Evolutionary conservation across 2,797 vertebrate species (phyloP).

Genomic region (Pangasius larnaudii): DNA sequence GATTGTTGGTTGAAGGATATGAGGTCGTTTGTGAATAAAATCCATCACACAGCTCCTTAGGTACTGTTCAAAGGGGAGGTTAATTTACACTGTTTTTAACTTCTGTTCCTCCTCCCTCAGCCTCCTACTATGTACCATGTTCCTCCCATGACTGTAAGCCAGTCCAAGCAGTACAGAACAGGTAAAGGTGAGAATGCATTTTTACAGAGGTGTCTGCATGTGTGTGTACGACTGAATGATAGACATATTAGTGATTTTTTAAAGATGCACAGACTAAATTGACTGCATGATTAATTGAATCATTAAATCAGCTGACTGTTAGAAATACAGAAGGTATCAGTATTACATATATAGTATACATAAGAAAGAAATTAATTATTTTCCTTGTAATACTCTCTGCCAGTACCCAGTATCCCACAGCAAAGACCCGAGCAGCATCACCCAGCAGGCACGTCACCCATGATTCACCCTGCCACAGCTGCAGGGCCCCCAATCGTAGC

Average conservation of each 20-base stretch:
- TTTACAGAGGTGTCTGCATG: conserved; percentile 7
- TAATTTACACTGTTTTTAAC: conserved; percentile 21
- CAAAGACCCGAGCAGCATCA: conserved; percentile 98
- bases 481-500: conserved; percentile 95
- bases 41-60: neutral
- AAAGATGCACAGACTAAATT: neutral
- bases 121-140: conserved; percentile 94
- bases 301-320: neutral
- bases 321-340: neutral
- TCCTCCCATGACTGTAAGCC: conserved; percentile 96
- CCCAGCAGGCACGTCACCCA: conserved; percentile 84
- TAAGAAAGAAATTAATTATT: neutral
- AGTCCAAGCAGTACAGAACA: conserved; percentile 99
- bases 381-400: conserved; percentile 18
- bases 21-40: neutral
- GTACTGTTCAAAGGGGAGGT: neutral
- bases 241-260: neutral
- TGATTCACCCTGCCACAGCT: conserved; percentile 96
- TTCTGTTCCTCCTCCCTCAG: conserved; percentile 72
- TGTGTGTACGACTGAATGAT: neutral
- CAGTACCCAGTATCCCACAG: conserved; percentile 97
- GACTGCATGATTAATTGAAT: neutral
- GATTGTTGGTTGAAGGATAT: neutral
- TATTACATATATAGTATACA: neutral
- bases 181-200: conserved; percentile 94